Evolutionary conservation across 2,797 vertebrate species (phyloP), one percentile per base, ranked within the genome.

Genomic region (Lutjanus campechanus): DNA sequence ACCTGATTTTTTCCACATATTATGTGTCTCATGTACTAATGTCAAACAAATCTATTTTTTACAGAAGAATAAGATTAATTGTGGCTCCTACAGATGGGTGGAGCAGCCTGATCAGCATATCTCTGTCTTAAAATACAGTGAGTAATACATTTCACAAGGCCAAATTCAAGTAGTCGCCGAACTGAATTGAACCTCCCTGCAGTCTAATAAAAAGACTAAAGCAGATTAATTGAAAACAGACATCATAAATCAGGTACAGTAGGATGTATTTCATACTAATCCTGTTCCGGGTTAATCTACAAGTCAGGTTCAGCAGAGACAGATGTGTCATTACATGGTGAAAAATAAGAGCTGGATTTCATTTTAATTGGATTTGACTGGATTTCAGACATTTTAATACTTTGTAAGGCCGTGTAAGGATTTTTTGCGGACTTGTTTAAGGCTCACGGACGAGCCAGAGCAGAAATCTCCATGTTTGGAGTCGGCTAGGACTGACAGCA

Each of bases 351-450:
- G 74, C 41, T 82, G 61, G 67, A 54, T 81, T 77, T 78, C n/a
- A 40, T 25, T 78, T 68, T 89, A 79, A 87, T 81, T 87, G 81
- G 69, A 88, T 85, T 83, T 76, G 7, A 50, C 40, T 67, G 63
- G 75, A 79, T 91, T 86, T 80, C 25, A 66, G 41, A 79, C 69
- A 69, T 66, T 60, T 86, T 70, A 68, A 84, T 72, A 69, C 70
- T 76, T 58, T 68, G 65, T 63, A 13, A 65, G 59, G 55, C 13
- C 50, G 44, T 65, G 43, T 44, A 9, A 66, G 68, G 47, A 44
- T 54, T 71, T 74, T 46, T 74, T 46, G 15, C 22, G 16, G 50
- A 60, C 47, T 43, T 40, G 12, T 67, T 67, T 44, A 51, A 85
- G 29, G 49, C 17, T 17, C 62, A 43, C 1, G 77, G 74, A 58